Evolutionary conservation across 2,888 invertebrate species (phyloP).

Genomic region (Hemaris fuciformis): DNA sequence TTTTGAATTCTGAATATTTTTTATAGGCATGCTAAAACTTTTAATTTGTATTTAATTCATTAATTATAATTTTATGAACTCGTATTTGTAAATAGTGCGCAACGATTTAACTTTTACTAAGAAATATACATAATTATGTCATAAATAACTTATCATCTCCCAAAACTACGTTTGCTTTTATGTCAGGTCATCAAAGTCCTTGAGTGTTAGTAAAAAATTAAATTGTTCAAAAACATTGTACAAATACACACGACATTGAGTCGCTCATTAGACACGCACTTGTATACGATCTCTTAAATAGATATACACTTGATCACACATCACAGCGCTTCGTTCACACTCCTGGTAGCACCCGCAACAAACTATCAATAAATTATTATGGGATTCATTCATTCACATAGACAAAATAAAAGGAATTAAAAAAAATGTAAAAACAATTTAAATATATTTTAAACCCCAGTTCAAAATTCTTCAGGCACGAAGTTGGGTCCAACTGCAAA

Average conservation of each 20-base stretch:
- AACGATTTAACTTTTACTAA: no score
- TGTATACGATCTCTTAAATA: not conserved
- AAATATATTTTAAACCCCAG: no score
- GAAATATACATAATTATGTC: no score
- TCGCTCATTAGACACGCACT: not conserved
- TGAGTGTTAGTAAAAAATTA: not conserved
- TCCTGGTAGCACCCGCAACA: not conserved
- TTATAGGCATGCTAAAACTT: no score
- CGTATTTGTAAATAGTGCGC: no score
- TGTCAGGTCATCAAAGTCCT: not conserved
- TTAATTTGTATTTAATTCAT: no score
- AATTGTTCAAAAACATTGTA: not conserved
- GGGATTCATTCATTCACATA: no score
- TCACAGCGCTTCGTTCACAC: not conserved
- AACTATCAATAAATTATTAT: not conserved
- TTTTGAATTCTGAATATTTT: no score
- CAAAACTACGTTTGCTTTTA: not conserved
- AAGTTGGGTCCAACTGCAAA: not conserved
- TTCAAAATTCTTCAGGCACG: not conserved
- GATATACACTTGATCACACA: not conserved
- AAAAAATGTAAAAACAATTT: no score
- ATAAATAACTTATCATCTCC: no score
- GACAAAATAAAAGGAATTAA: no score
- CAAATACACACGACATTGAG: not conserved
- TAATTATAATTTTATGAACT: no score